phyloP scores from a whole-genome alignment of 2,797 vertebrate species.

The Melanotaenia maccullochi region DNA sequence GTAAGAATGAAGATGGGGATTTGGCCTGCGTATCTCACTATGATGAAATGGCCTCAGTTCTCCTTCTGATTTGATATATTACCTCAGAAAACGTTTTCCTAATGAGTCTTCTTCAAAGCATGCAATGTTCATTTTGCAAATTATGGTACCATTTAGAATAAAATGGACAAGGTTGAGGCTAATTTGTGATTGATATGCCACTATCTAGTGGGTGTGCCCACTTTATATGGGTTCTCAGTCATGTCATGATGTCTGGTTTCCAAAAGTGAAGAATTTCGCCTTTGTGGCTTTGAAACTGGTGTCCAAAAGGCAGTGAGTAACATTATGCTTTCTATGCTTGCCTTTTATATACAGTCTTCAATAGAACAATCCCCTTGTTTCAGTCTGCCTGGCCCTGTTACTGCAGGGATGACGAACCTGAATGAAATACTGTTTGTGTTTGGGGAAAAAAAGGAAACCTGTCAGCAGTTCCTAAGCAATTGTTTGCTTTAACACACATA shows the following conservation, averaged over 20 bases:
- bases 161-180: background rate
- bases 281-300: background rate
- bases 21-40: background rate
- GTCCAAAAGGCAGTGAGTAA: background rate
- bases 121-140: background rate
- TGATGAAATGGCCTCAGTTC: background rate
- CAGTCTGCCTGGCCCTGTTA: slow-evolving; percentile 26
- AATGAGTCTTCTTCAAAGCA: background rate
- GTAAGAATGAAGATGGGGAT: background rate
- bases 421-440: background rate
- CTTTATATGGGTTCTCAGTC: background rate
- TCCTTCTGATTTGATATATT: background rate
- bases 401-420: slow-evolving; percentile 16
- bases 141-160: background rate
- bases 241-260: background rate
- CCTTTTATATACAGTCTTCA: background rate
- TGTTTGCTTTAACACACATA: slow-evolving; percentile 5
- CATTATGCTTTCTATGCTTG: background rate
- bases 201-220: background rate
- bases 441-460: slow-evolving; percentile 28
- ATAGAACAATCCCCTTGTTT: slow-evolving; percentile 12
- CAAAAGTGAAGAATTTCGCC: background rate
- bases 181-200: background rate
- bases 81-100: background rate
- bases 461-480: slow-evolving; percentile 16